Evolutionary conservation across 2,113 vertebrate genomes (phyloP).

Genomic region (Bos javanicus): DNA sequence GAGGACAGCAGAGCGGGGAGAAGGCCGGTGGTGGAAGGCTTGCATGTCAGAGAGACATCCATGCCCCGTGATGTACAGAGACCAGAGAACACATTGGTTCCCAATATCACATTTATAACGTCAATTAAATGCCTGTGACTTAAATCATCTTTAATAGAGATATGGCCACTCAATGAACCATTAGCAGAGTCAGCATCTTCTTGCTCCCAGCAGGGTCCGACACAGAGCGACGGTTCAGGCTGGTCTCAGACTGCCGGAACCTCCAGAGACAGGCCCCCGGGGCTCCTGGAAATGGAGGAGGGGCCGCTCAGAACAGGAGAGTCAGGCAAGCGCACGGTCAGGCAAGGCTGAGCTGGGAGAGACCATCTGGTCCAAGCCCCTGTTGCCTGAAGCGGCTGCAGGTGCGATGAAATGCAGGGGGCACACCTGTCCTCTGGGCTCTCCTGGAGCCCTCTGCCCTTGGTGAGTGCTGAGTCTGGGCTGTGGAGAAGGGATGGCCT

Average conservation of each 20-base stretch:
- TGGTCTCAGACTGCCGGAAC: not conserved
- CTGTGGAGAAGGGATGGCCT: accelerated
- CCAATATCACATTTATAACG: conserved; percentile 68
- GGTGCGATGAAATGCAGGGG: not conserved
- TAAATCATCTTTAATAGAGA: conserved; percentile 74
- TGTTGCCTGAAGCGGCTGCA: not conserved
- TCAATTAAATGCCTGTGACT: conserved; percentile 73
- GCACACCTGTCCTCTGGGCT: not conserved
- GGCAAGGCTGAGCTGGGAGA: not conserved
- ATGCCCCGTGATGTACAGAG: not conserved
- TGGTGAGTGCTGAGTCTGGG: not conserved
- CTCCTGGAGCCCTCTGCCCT: not conserved
- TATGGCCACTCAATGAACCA: conserved; percentile 61
- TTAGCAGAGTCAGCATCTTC: conserved; percentile 71
- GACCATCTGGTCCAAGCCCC: not conserved
- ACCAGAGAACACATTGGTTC: conserved; percentile 40
- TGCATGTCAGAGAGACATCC: not conserved
- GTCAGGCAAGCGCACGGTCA: not conserved
- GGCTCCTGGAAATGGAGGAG: not conserved
- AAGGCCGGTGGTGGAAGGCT: not conserved
- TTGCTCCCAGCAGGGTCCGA: conserved; percentile 42
- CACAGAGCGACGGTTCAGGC: conserved; percentile 22
- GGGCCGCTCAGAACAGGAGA: not conserved
- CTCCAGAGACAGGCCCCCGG: not conserved
- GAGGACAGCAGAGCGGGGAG: not conserved